Base-by-base conservation (phyloP, 2,113 vertebrate species). In the Electrona antarctica region DNA sequence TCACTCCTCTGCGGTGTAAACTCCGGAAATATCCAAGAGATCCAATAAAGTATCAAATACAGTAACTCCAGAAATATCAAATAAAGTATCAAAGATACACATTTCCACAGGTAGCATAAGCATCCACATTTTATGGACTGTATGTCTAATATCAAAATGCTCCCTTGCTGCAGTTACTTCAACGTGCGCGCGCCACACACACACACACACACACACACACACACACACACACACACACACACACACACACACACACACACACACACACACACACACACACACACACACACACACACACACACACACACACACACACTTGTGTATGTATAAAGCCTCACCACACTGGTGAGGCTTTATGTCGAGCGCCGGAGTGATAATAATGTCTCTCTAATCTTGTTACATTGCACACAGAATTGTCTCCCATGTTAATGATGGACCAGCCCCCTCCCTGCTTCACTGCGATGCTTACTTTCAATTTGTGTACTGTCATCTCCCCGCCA, bases 381-480 rank as follows among this genome's bases (percentile, higher is more conserved):
- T 90, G 88, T 89, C 89, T 92, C 89, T 92, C 88, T 93, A 93
- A 93, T 93, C 91, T 92, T 90, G 91, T 93, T 91, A 92, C 87
- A 90, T 89, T 84, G 88, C 89, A 90, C 88, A 91, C 90, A 90
- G 90, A 91, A 92, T 90, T 90, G 90, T 90, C 85, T 85, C 81
- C 87, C 84, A 82, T 91, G 91, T 93, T 93, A 93, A 93, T 92
- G 89, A 92, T 89, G 88, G 82, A 79, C 80, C 61, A 33, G 72
- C 87, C 78, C 86, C 81, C 79, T 79, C 84, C 67, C 72, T 60
- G 74, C 83, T 82, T 80, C 80, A 74, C 80, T 71, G 85, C 86
- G 85, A 87, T 82, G 88, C 92, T 93, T 92, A 87, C 90, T 93
- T 93, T 92, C 90, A 92, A 91, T 93, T 93, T 94, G 92, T 93